Evolutionary conservation across 1,140 invertebrate genomes (phyloP), one percentile per base, ranked within the genome.

Genomic region (Meloidogyne exigua): DNA sequence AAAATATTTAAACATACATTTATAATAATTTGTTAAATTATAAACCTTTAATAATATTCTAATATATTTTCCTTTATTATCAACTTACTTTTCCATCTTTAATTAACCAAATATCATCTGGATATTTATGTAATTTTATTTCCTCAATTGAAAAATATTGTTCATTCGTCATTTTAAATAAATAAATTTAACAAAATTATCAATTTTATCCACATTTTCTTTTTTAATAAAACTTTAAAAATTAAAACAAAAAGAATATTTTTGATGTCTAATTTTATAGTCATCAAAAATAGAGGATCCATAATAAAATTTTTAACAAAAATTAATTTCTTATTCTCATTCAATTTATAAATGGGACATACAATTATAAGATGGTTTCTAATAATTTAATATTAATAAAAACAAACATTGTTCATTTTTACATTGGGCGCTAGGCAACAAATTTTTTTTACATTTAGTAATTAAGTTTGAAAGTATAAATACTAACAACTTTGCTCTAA

Each of bases 81-180:
- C 0, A n/a, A 57, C 11, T 44, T 65, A 73, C 72, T 49, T 65
- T 73, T 26, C 72, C 72, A 13, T 65, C 57, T 64, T 64, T 66
- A 36, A 73, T 32, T 65, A 73, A 28, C 72, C 72, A 73, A 73
- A 73, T 57, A 65, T 73, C 72, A 36, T 73, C 72, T 39, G 18
- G 57, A n/a, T 65, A 23, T 62, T 64, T 73, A 21, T 73, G 72
- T 21, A 18, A 39, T 28, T 65, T 62, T 32, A 73, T 25, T 57
- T 73, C 72, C 0, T 73, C 72, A 28, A 73, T 12, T n/a, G 49
- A 26, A 64, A 73, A 73, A 25, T 62, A 36, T 39, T 73, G 62
- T 11, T 66, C 49, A 28, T 26, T 71, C 21, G 69, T 7, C 69
- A 23, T 21, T 71, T 32, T 32, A 32, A 32, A 32, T 32, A 32